These are phyloP conservation scores for Sciurus vulgaris DNA, from an alignment of 2,797 vertebrate genomes.

Conservation along the genomic window DNA sequence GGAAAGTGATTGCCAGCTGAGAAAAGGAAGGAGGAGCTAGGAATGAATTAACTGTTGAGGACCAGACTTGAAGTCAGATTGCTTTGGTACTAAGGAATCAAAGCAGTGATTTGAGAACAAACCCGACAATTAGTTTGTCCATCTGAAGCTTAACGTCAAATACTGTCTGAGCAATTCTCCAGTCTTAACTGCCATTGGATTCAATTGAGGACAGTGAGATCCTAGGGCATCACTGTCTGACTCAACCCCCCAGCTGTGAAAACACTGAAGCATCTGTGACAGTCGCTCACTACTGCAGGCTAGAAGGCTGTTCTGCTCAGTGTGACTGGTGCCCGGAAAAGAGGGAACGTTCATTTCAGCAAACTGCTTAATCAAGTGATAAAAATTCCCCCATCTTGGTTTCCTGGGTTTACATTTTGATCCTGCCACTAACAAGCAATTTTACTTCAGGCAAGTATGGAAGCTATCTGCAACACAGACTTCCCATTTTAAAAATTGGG, in stretches of 20 bases:
- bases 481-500: background rate
- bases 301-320: background rate
- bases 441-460: background rate
- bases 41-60: background rate
- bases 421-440: background rate
- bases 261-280: background rate
- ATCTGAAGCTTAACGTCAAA: slow-evolving; percentile 66
- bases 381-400: background rate
- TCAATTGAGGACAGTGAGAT: background rate
- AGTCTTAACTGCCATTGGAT: background rate
- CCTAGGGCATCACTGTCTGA: slow-evolving; percentile 15
- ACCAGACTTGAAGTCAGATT: slow-evolving; percentile 50
- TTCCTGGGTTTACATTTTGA: slow-evolving; percentile 31
- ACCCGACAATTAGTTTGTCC: slow-evolving; percentile 45
- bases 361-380: background rate
- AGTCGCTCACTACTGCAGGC: background rate
- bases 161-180: slow-evolving; percentile 52
- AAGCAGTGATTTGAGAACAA: slow-evolving; percentile 68
- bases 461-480: slow-evolving; percentile 12
- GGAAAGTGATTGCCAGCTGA: background rate
- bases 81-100: slow-evolving; percentile 63
- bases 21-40: background rate
- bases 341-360: slow-evolving; percentile 27
- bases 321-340: background rate
- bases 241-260: slow-evolving; percentile 44